A percentile compares a stretch with the other conserved stretches of the same genome.
These are phyloP conservation scores for Labeo rohita DNA, from an alignment of 2,113 vertebrate species.

Conservation along the genomic window DNA sequence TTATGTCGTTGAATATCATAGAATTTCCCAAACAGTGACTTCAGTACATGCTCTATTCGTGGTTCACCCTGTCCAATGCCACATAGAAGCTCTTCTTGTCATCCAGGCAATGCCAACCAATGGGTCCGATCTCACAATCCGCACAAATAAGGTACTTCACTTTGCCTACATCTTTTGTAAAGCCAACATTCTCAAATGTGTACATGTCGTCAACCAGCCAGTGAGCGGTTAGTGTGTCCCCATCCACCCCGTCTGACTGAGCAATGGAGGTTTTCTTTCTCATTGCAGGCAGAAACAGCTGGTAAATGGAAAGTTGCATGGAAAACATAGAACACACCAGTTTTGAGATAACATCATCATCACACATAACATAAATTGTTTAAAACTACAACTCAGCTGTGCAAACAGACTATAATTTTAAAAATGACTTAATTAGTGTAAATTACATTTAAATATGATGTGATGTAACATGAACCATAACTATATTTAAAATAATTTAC, in stretches of 20 bases:
- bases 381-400: neutral
- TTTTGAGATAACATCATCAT: neutral
- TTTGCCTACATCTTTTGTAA: conserved; percentile 93
- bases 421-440: neutral
- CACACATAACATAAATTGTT: neutral
- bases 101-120: conserved; percentile 95
- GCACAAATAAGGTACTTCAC: conserved; percentile 96
- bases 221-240: conserved; percentile 86
- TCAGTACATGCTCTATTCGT: conserved; percentile 73
- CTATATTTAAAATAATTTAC: neutral
- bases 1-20: conserved; percentile 27
- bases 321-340: conserved; percentile 6
- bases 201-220: conserved; percentile 96
- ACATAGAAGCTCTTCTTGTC: conserved; percentile 93
- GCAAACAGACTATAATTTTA: neutral
- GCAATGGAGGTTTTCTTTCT: conserved; percentile 83
- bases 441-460: neutral
- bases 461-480: neutral
- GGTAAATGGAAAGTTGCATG: conserved; percentile 29
- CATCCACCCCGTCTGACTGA: conserved; percentile 73
- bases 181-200: conserved; percentile 94
- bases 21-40: conserved; percentile 37
- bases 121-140: conserved; percentile 96
- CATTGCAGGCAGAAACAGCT: conserved; percentile 93
- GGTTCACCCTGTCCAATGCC: conserved; percentile 89